A percentile compares a stretch with the other conserved stretches of the same genome.
Conservation (phyloP, 2,113 vertebrate genomes). For the Aptenodytes forsteri region DNA sequence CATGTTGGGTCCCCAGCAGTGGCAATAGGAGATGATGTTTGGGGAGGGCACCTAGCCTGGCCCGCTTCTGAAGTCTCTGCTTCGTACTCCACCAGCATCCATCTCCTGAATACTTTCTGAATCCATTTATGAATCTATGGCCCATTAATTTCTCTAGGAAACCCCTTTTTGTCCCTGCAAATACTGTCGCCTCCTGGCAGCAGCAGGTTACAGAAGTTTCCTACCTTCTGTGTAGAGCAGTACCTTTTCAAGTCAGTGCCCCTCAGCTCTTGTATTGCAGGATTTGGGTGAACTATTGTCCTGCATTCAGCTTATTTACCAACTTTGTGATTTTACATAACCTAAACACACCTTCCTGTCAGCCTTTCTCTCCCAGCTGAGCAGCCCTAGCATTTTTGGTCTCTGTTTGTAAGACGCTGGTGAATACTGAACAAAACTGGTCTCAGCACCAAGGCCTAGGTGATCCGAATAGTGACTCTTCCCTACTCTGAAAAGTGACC, state of each 20-base stretch:
- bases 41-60: not conserved
- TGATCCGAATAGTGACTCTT: fast-evolving
- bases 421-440: not conserved
- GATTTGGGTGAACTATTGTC: not conserved
- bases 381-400: not conserved
- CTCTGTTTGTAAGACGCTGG: not conserved
- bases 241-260: not conserved
- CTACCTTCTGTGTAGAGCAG: not conserved
- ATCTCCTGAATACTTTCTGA: not conserved
- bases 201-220: not conserved
- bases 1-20: not conserved
- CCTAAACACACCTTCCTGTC: not conserved
- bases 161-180: not conserved
- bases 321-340: not conserved
- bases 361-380: not conserved
- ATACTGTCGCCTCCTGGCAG: not conserved
- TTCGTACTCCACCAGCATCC: not conserved
- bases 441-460: not conserved
- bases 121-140: not conserved
- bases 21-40: not conserved
- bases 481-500: not conserved
- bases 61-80: not conserved
- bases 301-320: not conserved
- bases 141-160: not conserved
- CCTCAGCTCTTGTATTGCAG: not conserved